A percentile compares a stretch with the other conserved stretches of the same genome.
Evolutionary conservation across 2,888 invertebrate species (phyloP).

Genomic region (Dorcus hopei): DNA sequence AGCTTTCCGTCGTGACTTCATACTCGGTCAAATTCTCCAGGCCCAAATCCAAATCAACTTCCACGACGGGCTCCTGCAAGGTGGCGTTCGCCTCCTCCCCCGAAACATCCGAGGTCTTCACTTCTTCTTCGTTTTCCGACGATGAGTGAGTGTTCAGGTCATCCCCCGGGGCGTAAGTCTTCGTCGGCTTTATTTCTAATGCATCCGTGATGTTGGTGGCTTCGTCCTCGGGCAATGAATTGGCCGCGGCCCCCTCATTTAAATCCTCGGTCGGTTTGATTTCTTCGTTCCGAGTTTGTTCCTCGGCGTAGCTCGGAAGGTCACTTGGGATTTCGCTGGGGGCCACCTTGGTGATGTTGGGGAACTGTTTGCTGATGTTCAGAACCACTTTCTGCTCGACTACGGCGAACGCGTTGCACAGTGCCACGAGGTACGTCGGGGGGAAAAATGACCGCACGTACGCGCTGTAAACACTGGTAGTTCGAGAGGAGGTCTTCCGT

Average conservation of each 20-base stretch:
- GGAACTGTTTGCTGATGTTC: slow-evolving; percentile 56
- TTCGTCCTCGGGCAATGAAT: not conserved
- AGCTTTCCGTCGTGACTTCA: slow-evolving; percentile 37
- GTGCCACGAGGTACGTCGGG: slow-evolving; percentile 67
- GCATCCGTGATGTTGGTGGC: slow-evolving; percentile 20
- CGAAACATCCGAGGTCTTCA: slow-evolving; percentile 9
- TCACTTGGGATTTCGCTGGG: slow-evolving; percentile 12
- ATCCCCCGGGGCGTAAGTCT: slow-evolving; percentile 36
- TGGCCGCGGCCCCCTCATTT: slow-evolving; percentile 6
- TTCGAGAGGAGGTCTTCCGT: slow-evolving; percentile 14
- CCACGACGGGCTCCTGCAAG: slow-evolving; percentile 24
- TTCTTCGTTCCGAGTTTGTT: slow-evolving; percentile 20
- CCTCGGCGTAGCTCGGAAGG: not conserved
- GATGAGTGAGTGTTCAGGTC: slow-evolving; percentile 27
- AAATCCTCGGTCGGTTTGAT: slow-evolving; percentile 49
- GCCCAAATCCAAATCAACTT: slow-evolving; percentile 20
- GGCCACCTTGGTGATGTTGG: slow-evolving; percentile 27
- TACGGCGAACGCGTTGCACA: slow-evolving; percentile 74
- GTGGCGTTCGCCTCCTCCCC: not conserved
- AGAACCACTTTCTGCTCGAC: slow-evolving; percentile 64
- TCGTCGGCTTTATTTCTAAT: slow-evolving; percentile 48
- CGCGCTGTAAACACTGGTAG: slow-evolving; percentile 49
- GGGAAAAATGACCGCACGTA: slow-evolving; percentile 64
- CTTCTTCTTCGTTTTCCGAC: slow-evolving; percentile 18
- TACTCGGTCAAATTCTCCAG: slow-evolving; percentile 40